Conservation (phyloP, 2,113 vertebrate species). For the Alethe diademata region DNA sequence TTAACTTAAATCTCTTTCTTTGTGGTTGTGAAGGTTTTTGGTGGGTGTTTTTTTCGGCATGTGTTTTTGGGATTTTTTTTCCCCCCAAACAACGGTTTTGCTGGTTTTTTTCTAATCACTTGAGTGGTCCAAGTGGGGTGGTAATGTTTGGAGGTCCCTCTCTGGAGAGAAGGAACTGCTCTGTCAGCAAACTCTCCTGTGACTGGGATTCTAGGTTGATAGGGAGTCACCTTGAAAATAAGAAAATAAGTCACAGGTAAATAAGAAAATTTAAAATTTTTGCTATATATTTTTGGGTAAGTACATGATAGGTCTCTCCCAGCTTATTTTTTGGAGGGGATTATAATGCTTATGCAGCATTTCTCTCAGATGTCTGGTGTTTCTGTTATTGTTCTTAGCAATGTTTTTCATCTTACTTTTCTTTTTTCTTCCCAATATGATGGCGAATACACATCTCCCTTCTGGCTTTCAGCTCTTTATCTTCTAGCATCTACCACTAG, state of each 20-base stretch:
- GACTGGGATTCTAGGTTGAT: neutral
- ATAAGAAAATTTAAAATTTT: neutral
- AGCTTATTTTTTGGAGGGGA: neutral
- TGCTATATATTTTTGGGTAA: neutral
- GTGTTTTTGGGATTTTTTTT: neutral
- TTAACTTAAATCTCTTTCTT: neutral
- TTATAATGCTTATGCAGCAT: neutral
- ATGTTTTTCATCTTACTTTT: neutral
- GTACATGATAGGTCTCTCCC: neutral
- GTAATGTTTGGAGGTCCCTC: neutral
- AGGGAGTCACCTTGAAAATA: neutral
- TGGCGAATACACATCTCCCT: neutral
- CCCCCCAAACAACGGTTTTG: rapidly evolving
- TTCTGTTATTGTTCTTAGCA: neutral
- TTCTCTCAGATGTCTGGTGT: rapidly evolving
- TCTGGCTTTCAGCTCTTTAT: neutral
- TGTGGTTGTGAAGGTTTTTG: neutral
- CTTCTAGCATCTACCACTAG: neutral
- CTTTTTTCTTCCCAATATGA: neutral
- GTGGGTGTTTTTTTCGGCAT: neutral
- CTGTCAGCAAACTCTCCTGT: neutral
- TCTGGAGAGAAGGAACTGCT: neutral
- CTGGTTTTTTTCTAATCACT: neutral
- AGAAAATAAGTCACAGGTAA: neutral
- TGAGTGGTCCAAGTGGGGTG: neutral